Percentiles rank a stretch among this genome's conserved stretches.
Evolutionary conservation across 1,140 invertebrate genomes (phyloP).

Genomic region (Trialeurodes vaporariorum): DNA sequence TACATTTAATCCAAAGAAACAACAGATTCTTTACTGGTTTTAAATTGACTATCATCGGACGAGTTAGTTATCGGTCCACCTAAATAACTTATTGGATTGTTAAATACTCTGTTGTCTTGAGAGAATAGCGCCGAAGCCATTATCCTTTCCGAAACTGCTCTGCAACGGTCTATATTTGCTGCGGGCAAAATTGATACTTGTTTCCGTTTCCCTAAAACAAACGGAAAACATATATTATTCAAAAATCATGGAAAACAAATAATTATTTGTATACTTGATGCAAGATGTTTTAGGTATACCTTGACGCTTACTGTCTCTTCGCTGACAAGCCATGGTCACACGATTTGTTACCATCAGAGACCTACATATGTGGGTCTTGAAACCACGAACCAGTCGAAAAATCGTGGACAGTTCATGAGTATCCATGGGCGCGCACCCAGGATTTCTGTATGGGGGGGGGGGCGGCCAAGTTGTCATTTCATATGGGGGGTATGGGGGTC

Average conservation of each 20-base stretch:
- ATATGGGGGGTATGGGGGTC: no score
- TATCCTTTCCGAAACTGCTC: constrained; percentile 4
- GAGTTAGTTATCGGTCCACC: constrained; percentile 40
- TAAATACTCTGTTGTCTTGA: constrained; percentile 44
- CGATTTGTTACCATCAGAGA: no score
- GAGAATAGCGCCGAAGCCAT: constrained; percentile 40
- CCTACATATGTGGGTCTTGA: no score
- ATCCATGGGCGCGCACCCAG: no score
- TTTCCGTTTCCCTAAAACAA: not conserved
- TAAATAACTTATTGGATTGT: constrained; percentile 58
- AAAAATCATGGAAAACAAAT: constrained; percentile 1
- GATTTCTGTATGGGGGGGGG: no score
- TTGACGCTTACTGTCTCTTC: no score
- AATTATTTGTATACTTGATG: no score
- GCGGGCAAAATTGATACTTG: not conserved
- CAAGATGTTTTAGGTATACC: no score
- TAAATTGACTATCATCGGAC: constrained; percentile 22
- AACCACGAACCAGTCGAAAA: no score
- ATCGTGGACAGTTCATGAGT: no score
- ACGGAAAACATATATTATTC: not conserved
- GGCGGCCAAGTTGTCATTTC: no score
- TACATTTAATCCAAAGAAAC: constrained; percentile 57
- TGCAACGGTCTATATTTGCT: not conserved
- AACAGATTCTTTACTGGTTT: constrained; percentile 53
- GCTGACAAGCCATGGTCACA: no score